These are phyloP conservation scores for Myrmophylax atrothorax DNA, from an alignment of 2,113 vertebrate species.

Conservation along the genomic window DNA sequence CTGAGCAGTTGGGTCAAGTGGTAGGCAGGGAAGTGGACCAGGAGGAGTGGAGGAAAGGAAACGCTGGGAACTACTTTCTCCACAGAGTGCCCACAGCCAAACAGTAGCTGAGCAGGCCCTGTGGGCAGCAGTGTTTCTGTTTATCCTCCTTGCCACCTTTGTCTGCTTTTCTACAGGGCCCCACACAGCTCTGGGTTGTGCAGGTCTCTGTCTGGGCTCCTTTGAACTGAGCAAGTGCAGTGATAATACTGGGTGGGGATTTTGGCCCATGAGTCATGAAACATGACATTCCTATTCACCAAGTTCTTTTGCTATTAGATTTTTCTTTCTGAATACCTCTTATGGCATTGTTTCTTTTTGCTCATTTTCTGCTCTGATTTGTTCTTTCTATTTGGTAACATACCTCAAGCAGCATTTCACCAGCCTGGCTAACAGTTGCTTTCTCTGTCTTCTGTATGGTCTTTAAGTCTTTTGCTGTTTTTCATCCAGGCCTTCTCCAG, in stretches of 20 bases:
- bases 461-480: background rate
- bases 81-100: background rate
- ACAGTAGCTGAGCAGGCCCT: background rate
- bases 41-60: background rate
- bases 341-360: background rate
- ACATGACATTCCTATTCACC: background rate
- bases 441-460: background rate
- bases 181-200: fast-evolving
- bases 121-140: background rate
- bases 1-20: background rate
- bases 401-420: background rate
- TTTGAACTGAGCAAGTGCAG: background rate
- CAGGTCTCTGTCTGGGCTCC: background rate
- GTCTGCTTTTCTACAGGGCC: background rate
- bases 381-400: background rate
- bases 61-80: background rate
- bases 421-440: background rate
- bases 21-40: background rate
- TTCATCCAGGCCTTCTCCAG: background rate
- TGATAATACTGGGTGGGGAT: background rate
- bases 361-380: background rate
- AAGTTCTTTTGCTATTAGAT: background rate
- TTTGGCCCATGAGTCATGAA: background rate
- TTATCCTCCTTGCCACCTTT: background rate
- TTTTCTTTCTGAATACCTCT: background rate